phyloP scores from a whole-genome alignment of 2,888 invertebrate species.

The Melipona bicolor region DNA sequence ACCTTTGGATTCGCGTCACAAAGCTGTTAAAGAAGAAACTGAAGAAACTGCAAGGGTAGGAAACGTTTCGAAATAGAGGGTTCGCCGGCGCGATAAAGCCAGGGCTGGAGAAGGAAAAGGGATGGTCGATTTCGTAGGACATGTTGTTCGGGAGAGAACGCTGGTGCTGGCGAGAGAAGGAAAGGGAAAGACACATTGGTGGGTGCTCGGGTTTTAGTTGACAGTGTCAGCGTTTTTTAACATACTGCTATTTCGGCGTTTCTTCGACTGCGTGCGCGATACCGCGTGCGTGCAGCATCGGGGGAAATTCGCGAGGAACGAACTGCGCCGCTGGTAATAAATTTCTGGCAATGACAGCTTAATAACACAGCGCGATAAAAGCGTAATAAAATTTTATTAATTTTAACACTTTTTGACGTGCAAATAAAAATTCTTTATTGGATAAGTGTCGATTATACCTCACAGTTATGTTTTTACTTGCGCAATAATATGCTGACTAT shows the following conservation, averaged over 20 bases:
- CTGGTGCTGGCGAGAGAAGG: neutral
- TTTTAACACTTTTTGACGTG: constrained; percentile 6
- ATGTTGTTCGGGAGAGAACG: constrained; percentile 18
- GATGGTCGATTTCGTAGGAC: constrained; percentile 35
- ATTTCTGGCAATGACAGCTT: neutral
- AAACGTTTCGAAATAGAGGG: constrained; percentile 35
- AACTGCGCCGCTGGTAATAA: neutral
- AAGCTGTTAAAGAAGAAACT: constrained; percentile 16
- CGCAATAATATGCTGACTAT: constrained; percentile 3
- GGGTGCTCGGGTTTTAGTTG: constrained; percentile 64
- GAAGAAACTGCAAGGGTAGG: constrained; percentile 25
- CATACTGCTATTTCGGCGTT: constrained; percentile 72
- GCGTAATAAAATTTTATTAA: neutral
- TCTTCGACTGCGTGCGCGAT: constrained; percentile 52
- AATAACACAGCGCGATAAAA: no score
- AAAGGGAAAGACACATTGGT: constrained; percentile 44
- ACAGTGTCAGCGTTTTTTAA: constrained; percentile 72
- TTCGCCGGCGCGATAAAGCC: constrained; percentile 27
- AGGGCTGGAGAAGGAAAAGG: constrained; percentile 16
- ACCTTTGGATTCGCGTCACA: neutral
- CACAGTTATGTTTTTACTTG: neutral
- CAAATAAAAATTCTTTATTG: constrained; percentile 9
- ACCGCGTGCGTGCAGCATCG: constrained; percentile 25
- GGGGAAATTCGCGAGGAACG: constrained; percentile 41
- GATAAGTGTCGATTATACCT: neutral